Conservation (phyloP, 2,113 vertebrate genomes). For the Amphilophus citrinellus region DNA sequence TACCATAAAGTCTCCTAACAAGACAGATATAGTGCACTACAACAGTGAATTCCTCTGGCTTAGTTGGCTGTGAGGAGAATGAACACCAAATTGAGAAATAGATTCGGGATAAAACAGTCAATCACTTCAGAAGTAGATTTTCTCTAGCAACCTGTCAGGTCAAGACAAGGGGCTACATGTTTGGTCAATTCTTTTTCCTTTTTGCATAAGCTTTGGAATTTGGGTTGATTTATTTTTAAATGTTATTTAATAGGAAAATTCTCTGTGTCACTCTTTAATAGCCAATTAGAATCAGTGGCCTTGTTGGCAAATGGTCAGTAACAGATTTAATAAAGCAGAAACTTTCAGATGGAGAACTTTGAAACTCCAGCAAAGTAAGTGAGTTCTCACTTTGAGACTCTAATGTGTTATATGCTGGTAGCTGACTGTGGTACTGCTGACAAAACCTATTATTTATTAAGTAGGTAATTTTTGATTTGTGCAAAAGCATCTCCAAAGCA, state of each 20-base stretch:
- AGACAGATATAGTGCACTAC: conserved; percentile 16
- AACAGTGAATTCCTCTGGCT: neutral
- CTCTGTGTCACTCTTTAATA: neutral
- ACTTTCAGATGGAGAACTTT: neutral
- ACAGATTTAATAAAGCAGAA: neutral
- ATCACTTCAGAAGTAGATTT: neutral
- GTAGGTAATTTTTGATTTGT: neutral
- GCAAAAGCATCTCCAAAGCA: neutral
- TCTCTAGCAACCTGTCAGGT: neutral
- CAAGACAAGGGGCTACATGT: neutral
- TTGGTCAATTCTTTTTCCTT: neutral
- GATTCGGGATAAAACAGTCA: neutral
- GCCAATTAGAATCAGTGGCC: neutral
- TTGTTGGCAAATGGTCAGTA: neutral
- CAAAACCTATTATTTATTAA: neutral
- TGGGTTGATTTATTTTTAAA: neutral
- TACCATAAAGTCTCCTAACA: conserved; percentile 28
- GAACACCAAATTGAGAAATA: neutral
- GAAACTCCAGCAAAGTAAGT: neutral
- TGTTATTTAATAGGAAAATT: neutral
- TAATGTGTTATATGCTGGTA: neutral
- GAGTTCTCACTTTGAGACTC: conserved; percentile 1
- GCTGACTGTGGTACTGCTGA: neutral
- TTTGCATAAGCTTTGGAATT: neutral
- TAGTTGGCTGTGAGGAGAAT: neutral